A percentile compares a stretch with the other conserved stretches of the same genome.
These are phyloP conservation scores for Phyllotreta cruciferae DNA, from an alignment of 2,888 invertebrate species.

Conservation along the genomic window DNA sequence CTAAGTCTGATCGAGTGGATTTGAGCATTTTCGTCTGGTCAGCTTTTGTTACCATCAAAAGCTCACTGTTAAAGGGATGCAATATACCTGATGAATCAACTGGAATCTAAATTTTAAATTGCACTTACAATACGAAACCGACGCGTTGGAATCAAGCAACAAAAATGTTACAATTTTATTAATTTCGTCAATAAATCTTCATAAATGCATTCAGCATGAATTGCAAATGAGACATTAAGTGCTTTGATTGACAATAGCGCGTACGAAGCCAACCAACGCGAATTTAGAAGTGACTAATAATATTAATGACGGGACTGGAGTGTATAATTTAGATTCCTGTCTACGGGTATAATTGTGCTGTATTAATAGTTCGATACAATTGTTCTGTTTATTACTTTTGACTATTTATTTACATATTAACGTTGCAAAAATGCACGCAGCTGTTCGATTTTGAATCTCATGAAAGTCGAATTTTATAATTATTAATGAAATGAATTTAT, in stretches of 20 bases:
- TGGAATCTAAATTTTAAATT: too few relatives aligned
- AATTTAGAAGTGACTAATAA: slow-evolving; percentile 25
- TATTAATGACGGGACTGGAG: slow-evolving; percentile 1
- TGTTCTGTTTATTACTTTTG: slow-evolving; percentile 13
- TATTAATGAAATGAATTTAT: too few relatives aligned
- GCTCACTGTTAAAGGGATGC: background rate
- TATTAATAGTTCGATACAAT: slow-evolving; percentile 7
- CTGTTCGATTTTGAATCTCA: too few relatives aligned
- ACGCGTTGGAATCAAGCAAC: slow-evolving; percentile 2
- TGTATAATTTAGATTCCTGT: slow-evolving; percentile 10
- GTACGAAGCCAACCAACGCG: slow-evolving; percentile 27
- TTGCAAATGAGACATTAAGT: slow-evolving; percentile 30
- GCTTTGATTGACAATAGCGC: slow-evolving; percentile 32
- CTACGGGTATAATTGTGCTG: slow-evolving; percentile 7
- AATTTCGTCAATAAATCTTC: slow-evolving; percentile 23
- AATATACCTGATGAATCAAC: too few relatives aligned
- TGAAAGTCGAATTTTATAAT: too few relatives aligned
- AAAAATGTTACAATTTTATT: slow-evolving; percentile 5
- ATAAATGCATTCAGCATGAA: slow-evolving; percentile 26
- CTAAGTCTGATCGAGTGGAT: too few relatives aligned
- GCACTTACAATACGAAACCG: background rate
- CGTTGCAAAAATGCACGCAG: slow-evolving; percentile 1
- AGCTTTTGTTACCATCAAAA: too few relatives aligned
- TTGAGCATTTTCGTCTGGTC: too few relatives aligned
- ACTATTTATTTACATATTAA: slow-evolving; percentile 14